Evolutionary conservation across 2,113 vertebrate genomes (phyloP), one percentile per base, ranked within the genome.

Genomic region (Vidua macroura): DNA sequence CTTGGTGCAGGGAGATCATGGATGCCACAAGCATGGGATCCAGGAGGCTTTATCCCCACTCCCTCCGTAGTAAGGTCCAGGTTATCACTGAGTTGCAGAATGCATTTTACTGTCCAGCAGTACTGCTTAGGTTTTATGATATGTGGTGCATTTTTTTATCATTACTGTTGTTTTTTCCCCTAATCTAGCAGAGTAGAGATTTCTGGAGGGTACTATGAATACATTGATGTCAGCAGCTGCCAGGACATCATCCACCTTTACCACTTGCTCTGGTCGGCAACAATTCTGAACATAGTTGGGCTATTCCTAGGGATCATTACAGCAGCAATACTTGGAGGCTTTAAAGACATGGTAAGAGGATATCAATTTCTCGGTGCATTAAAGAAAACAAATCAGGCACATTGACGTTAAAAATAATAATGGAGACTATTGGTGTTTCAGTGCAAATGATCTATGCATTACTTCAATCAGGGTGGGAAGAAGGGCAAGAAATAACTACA

Each of bases 201-300:
- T 90, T 98, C 99, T 15, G 99, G 99, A 62, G 99, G 99, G 35
- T 99, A 99, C 97, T 99, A 99, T 13, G 99, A 99, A 73, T 99
- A 99, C 96, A 99, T 99, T 5, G 99, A 99, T 33, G 99, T 99
- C 93, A 98, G 97, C 96, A 99, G 99, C 97, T 99, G 99, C 97
- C 98, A 99, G 92, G 99, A 99, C 35, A 99, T 99, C 95, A 98
- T 99, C 90, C 98, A 99, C 92, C 99, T 99, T 76, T 99, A 99
- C 97, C 99, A 99, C 92, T 96, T 99, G 97, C 97, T 99, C 62
- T 99, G 99, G 99, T 99, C 99, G 0, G 99, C 99, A 12, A 99
- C 99, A 24, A 98, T 99, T 95, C 98, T 99, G 93, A 99, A 99
- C 97, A 99, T 99, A 14, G 98, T 99, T 7, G 99, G 99, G 20